These are phyloP conservation scores for Zalophus californianus DNA, from an alignment of 2,797 vertebrate genomes.

Conservation along the genomic window DNA sequence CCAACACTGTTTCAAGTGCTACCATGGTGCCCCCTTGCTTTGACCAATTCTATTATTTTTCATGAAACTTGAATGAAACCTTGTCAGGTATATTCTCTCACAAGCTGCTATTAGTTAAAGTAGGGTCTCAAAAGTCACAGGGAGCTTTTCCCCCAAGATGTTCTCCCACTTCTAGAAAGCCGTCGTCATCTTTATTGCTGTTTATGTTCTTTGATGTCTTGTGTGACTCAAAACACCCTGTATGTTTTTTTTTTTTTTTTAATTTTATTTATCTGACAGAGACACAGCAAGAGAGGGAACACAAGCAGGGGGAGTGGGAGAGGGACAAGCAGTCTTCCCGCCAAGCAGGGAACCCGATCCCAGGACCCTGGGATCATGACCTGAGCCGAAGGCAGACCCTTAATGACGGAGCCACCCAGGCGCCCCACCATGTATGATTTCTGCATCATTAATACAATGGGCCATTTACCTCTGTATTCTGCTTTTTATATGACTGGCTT, in stretches of 20 bases:
- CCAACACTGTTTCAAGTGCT: background rate
- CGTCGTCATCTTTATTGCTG: background rate
- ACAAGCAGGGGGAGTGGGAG: too few relatives aligned
- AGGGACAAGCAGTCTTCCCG: too few relatives aligned
- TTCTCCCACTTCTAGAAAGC: slow-evolving; percentile 7
- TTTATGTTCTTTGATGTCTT: background rate
- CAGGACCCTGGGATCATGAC: too few relatives aligned
- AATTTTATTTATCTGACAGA: too few relatives aligned
- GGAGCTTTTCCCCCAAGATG: background rate
- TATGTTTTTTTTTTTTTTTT: slow-evolving; percentile 24
- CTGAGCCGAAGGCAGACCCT: too few relatives aligned
- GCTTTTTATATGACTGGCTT: background rate
- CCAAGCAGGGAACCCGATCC: too few relatives aligned
- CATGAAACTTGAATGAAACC: background rate
- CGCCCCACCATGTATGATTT: background rate
- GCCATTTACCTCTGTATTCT: background rate
- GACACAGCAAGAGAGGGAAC: too few relatives aligned
- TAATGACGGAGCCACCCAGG: too few relatives aligned
- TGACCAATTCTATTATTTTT: background rate
- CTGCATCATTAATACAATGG: background rate
- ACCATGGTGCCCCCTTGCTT: background rate
- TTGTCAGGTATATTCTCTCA: background rate
- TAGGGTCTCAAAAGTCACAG: background rate
- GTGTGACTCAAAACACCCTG: background rate
- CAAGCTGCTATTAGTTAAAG: background rate